Base-by-base conservation (phyloP, 2,113 vertebrate species). In the Loxodonta africana region DNA sequence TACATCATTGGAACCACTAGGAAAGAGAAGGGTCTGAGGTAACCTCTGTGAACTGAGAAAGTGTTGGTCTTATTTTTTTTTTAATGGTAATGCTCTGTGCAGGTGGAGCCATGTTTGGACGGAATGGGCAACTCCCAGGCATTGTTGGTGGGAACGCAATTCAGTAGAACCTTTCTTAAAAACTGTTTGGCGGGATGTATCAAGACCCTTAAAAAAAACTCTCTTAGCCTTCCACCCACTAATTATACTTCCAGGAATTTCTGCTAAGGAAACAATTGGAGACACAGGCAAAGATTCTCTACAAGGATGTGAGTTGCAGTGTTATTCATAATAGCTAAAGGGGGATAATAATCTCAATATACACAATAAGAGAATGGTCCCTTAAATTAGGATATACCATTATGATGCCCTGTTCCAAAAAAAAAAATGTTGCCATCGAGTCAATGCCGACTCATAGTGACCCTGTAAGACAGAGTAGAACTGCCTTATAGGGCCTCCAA, bases 171-270 rank as follows among this genome's bases (percentile, higher is more conserved):
- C 5, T 51, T 85, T 95, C 88, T 76, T 37, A 48, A 95, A 71
- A 91, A 46, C 65, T 90, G 0, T 89, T 93, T 93, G 69, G 83
- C 84, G 94, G 65, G 41, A 82, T 90, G 81, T 77, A 63, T 91
- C 23, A 85, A 53, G 88, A 83, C 71, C 33, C 81, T 87, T 95
- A 46, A 53, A 41, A 73, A 48, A 30, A 83, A 74, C 74, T 28
- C 65, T 91, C 7, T 73, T 48, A 88, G 82, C 71, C 88, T 97
- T 94, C 95, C 84, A 94, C 96, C 84, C 67, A 90, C 77, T 97
- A 57, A 90, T 46, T 92, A 96, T 84, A 86, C 82, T 88, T 97
- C 84, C 92, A 97, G 96, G 84, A 97, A 96, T 97, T 96, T 90
- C 69, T 85, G 85, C 95, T 84, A 80, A 94, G 94, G 92, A 97